Percentiles rank a stretch among this genome's conserved stretches.
These are phyloP conservation scores for Dinoponera quadriceps DNA, from an alignment of 1,140 invertebrate genomes.

Conservation along the genomic window DNA sequence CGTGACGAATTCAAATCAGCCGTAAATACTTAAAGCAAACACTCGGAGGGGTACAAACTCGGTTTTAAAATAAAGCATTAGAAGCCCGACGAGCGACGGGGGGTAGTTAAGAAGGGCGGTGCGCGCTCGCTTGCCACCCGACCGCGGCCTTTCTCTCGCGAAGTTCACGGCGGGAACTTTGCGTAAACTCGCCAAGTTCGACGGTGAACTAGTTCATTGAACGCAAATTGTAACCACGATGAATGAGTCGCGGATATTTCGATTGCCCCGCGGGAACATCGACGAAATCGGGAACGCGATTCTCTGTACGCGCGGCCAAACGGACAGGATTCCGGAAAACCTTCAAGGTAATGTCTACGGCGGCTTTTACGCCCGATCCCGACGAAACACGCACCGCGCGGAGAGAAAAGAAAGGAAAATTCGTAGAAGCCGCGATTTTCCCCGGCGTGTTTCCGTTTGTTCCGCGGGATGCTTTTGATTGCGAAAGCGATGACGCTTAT, in stretches of 20 bases:
- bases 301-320: not conserved
- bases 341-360: not conserved
- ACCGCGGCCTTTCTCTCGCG: slow-evolving; percentile 13
- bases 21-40: slow-evolving; percentile 80
- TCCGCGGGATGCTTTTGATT: too few species aligned
- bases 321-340: not conserved
- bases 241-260: slow-evolving; percentile 63
- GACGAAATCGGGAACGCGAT: slow-evolving; percentile 49
- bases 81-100: slow-evolving; percentile 65
- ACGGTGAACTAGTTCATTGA: slow-evolving; percentile 73
- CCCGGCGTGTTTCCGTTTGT: too few species aligned
- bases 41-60: slow-evolving; percentile 67
- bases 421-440: too few species aligned
- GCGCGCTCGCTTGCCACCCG: slow-evolving; percentile 23
- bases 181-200: slow-evolving; percentile 77
- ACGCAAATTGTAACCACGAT: slow-evolving; percentile 74
- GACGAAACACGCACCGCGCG: too few species aligned
- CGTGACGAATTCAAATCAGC: slow-evolving; percentile 80
- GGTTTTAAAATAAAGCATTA: slow-evolving; percentile 78
- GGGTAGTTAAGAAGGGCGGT: slow-evolving; percentile 67
- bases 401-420: too few species aligned
- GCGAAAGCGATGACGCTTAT: too few species aligned
- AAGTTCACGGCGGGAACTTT: slow-evolving; percentile 69
- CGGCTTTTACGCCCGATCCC: too few species aligned
- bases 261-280: not conserved